Conservation (phyloP, 2,113 vertebrate species). For the Myocastor coypus region DNA sequence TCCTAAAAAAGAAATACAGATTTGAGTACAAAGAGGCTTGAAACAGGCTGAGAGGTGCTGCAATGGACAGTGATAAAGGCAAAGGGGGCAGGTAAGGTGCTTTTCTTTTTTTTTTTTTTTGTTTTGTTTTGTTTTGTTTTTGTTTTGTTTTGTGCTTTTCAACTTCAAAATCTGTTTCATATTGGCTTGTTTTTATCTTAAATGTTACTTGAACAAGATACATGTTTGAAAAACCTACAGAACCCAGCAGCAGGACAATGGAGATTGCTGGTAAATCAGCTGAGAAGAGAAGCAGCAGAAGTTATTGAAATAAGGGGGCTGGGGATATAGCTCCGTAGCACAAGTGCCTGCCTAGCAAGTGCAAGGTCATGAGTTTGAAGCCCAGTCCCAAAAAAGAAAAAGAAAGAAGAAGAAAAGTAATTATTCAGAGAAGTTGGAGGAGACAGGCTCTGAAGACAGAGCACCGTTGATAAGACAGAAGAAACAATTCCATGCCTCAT, state of each 20-base stretch:
- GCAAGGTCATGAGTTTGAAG: too few species aligned
- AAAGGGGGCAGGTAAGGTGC: not conserved
- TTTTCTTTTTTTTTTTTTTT: too few species aligned
- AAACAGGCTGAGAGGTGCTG: not conserved
- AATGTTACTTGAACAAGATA: not conserved
- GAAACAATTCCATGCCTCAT: not conserved
- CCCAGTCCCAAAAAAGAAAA: too few species aligned
- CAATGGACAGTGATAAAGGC: not conserved
- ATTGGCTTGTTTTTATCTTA: not conserved
- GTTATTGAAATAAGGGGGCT: too few species aligned
- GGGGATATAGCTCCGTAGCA: too few species aligned
- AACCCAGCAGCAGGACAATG: not conserved
- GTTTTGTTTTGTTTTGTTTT: too few species aligned
- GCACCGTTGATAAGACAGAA: not conserved
- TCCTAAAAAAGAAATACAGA: not conserved
- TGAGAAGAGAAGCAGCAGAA: not conserved
- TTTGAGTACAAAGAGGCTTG: not conserved
- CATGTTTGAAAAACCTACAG: not conserved
- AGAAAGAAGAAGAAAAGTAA: too few species aligned
- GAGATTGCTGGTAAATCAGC: not conserved
- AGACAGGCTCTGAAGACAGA: not conserved
- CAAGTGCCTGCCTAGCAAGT: too few species aligned
- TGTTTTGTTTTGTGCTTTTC: too few species aligned
- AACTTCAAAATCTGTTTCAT: too few species aligned
- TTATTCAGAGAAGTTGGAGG: not conserved